Percentiles rank a stretch among this genome's conserved stretches.
These are phyloP conservation scores for Lepus europaeus DNA, from an alignment of 2,113 vertebrate species.

Conservation along the genomic window DNA sequence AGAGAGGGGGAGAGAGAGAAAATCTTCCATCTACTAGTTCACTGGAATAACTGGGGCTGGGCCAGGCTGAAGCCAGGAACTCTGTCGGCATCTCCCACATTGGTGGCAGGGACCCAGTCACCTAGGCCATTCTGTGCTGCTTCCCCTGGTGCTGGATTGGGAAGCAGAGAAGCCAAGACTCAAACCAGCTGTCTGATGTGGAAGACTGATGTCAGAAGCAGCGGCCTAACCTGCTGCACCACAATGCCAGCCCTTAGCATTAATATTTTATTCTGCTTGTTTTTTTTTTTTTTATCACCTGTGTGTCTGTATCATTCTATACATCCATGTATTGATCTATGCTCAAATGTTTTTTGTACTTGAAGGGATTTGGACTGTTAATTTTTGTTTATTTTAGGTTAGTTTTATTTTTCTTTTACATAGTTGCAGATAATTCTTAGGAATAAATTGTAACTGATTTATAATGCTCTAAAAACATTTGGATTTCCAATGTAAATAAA, in stretches of 20 bases:
- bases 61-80: no score
- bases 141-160: no score
- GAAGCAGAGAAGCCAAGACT: no score
- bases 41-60: no score
- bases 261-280: constrained; percentile 10
- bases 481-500: constrained; percentile 63
- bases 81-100: no score
- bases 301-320: constrained; percentile 11
- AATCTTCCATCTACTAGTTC: no score
- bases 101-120: no score
- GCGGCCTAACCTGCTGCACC: no score
- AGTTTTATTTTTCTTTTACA: constrained; percentile 52
- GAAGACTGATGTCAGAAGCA: no score
- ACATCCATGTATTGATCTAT: not conserved
- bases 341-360: not conserved
- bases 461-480: constrained; percentile 32
- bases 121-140: no score
- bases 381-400: constrained; percentile 56
- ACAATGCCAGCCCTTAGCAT: not conserved
- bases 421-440: constrained; percentile 51
- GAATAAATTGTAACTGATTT: constrained; percentile 54
- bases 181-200: no score
- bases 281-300: not conserved
- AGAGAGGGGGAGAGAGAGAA: no score
- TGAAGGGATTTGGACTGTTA: constrained; percentile 50